These are phyloP conservation scores for Clepsis dumicolana DNA, from an alignment of 2,888 invertebrate genomes.

Conservation along the genomic window DNA sequence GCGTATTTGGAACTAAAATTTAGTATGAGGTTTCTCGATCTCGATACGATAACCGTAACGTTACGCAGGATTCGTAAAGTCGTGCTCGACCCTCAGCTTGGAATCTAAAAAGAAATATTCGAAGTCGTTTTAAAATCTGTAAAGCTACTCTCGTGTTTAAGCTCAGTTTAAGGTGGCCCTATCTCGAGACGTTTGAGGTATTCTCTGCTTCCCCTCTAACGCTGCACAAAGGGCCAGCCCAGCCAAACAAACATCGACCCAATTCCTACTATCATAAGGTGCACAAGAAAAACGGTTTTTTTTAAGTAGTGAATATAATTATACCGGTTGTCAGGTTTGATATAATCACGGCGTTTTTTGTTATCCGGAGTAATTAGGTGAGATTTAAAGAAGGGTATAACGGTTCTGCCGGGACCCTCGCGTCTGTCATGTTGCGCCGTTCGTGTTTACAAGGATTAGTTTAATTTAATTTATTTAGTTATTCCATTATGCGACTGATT, in stretches of 20 bases:
- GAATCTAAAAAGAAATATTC: too few relatives aligned
- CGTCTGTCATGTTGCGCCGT: too few relatives aligned
- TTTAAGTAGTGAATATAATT: slow-evolving; percentile 22
- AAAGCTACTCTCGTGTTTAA: too few relatives aligned
- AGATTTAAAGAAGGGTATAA: slow-evolving; percentile 28
- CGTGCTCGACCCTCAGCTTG: too few relatives aligned
- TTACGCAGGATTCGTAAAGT: too few relatives aligned
- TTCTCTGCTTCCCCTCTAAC: neutral
- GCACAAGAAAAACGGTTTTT: neutral
- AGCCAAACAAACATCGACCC: neutral
- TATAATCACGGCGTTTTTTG: slow-evolving; percentile 40
- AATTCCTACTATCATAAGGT: neutral
- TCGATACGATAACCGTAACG: too few relatives aligned
- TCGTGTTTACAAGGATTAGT: neutral
- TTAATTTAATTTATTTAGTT: slow-evolving; percentile 4
- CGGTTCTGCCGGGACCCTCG: slow-evolving; percentile 7
- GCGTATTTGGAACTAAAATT: too few relatives aligned
- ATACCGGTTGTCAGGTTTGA: slow-evolving; percentile 32
- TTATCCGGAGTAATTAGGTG: slow-evolving; percentile 31
- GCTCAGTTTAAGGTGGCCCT: neutral
- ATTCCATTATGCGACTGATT: too few relatives aligned
- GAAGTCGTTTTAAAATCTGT: too few relatives aligned
- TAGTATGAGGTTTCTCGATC: too few relatives aligned
- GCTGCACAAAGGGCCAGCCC: neutral
- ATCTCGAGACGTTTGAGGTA: neutral